These are phyloP conservation scores for Diarsia brunnea DNA, from an alignment of 2,888 invertebrate genomes.

Conservation along the genomic window DNA sequence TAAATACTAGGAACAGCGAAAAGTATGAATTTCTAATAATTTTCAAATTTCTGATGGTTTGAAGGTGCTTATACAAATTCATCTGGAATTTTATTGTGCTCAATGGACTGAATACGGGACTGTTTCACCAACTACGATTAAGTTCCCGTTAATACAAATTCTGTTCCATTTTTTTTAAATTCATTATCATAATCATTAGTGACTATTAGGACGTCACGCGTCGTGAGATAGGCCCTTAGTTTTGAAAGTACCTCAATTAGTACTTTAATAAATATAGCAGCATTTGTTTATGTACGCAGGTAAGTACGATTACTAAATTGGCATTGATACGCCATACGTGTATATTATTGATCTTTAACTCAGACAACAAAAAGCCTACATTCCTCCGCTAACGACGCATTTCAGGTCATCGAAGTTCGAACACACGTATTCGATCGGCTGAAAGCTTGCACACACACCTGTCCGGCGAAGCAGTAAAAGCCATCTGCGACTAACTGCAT, in stretches of 20 bases:
- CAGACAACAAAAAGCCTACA: neutral
- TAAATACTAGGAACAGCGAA: neutral
- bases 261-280: neutral
- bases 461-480: slow-evolving; percentile 44
- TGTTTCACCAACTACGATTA: too few relatives aligned
- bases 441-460: slow-evolving; percentile 15
- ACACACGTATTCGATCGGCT: slow-evolving; percentile 41
- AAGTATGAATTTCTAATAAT: neutral
- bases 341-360: neutral
- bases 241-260: neutral
- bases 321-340: neutral
- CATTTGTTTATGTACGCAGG: neutral
- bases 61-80: neutral
- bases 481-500: slow-evolving; percentile 53
- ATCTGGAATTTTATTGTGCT: too few relatives aligned
- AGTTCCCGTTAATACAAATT: too few relatives aligned
- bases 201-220: too few relatives aligned
- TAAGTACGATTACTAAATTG: neutral
- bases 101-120: neutral
- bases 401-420: slow-evolving; percentile 25
- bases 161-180: too few relatives aligned
- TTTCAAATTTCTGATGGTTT: neutral
- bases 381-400: neutral
- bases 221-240: neutral
- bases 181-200: too few relatives aligned